phyloP scores from a whole-genome alignment of 2,113 vertebrate genomes.

The Oncorhynchus kisutch region DNA sequence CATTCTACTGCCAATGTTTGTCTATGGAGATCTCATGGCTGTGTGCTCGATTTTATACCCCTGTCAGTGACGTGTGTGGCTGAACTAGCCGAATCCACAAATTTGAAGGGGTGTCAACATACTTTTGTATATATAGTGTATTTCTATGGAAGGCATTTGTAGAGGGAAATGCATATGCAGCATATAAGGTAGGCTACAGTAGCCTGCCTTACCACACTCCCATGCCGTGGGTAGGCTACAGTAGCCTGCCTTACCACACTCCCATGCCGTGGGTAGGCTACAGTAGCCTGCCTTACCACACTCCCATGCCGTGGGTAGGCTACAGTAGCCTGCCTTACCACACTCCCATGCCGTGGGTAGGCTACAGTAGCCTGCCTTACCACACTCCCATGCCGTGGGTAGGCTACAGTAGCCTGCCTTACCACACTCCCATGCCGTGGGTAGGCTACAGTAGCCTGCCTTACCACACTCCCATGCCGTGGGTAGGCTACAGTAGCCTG shows the following conservation, averaged over 20 bases:
- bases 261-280: conserved; percentile 38
- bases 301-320: conserved; percentile 35
- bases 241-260: not conserved
- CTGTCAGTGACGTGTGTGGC: too few species aligned
- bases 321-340: conserved; percentile 33
- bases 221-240: conserved; percentile 43
- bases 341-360: conserved; percentile 16
- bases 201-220: conserved; percentile 25
- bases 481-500: conserved; percentile 47
- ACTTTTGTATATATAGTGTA: conserved; percentile 24
- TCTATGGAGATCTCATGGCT: too few species aligned
- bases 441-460: too few species aligned
- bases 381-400: conserved; percentile 27
- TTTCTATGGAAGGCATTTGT: conserved; percentile 58
- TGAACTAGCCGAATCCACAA: too few species aligned
- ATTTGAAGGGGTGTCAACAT: too few species aligned
- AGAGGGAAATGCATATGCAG: conserved; percentile 58
- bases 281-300: conserved; percentile 39
- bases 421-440: too few species aligned
- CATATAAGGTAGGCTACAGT: conserved; percentile 50
- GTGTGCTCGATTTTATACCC: too few species aligned
- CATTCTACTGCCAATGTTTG: too few species aligned
- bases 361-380: conserved; percentile 48
- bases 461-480: too few species aligned
- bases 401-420: conserved; percentile 31